Conservation (phyloP, 2,113 vertebrate genomes). For the Pycnonotus jocosus region DNA sequence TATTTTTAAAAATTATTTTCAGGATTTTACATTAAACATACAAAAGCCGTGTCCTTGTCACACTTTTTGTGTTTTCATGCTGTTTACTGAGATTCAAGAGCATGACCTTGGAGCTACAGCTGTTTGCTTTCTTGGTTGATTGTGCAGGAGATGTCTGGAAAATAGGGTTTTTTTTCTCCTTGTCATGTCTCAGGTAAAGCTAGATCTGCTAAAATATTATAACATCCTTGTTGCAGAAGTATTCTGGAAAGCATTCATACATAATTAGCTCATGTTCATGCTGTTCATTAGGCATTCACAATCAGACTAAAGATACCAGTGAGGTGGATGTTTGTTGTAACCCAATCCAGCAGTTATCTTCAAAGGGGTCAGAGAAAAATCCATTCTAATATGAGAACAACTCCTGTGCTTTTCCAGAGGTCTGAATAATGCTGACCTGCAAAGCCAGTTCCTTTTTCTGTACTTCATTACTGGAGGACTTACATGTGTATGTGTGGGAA, state of each 20-base stretch:
- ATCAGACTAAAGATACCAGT: neutral
- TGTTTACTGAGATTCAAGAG: neutral
- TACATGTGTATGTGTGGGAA: neutral
- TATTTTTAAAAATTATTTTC: neutral
- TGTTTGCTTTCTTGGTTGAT: neutral
- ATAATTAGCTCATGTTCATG: neutral
- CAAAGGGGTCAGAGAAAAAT: neutral
- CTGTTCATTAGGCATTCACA: neutral
- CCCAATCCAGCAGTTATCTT: neutral
- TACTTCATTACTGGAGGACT: neutral
- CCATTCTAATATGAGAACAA: accelerated
- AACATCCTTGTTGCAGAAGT: neutral
- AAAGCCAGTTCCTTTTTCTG: neutral
- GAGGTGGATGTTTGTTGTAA: neutral
- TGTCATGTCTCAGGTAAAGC: neutral
- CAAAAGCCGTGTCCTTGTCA: neutral
- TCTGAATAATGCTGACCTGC: neutral
- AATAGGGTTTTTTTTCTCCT: neutral
- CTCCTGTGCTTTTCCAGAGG: neutral
- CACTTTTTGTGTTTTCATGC: neutral
- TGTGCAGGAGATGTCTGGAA: neutral
- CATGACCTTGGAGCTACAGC: neutral
- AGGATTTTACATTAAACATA: neutral
- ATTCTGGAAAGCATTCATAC: neutral
- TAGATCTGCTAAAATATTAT: neutral